Evolutionary conservation across 2,888 invertebrate genomes (phyloP), one percentile per base, ranked within the genome.

Genomic region (Agonopterix alstromeriana): DNA sequence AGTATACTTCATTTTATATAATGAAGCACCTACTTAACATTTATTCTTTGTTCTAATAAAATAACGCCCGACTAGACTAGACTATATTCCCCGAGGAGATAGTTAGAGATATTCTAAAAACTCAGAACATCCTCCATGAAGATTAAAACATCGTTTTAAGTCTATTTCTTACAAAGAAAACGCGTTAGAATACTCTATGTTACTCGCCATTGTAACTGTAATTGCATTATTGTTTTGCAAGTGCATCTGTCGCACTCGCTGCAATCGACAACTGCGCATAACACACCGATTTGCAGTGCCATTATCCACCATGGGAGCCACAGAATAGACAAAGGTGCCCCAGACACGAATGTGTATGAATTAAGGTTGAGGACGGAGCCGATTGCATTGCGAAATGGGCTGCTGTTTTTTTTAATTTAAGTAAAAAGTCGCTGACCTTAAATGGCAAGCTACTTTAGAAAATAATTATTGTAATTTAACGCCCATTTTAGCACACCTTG

Each of bases 351-450:
- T 45, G 27, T n/a, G 44, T 41, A 40, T 48, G 54, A 70, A 81
- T 77, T 79, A 79, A 75, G 77, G 79, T 73, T 67, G 67, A 80
- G 78, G 77, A 71, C 77, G 55, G 44, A 48, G 47, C 47, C 56
- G 48, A 50, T 63, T 61, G 53, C 60, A 50, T 67, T 69, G 56
- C 58, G 60, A 67, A 67, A 72, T 57, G 43, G 46, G 35, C 46
- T 55, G 49, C 61, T 56, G 58, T 58, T 63, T 63, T 58, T 63
- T 63, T 69, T 64, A 5, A 3, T 27, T 27, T 63, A 57, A 52
- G 59, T 38, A 63, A 72, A 70, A 71, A 70, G 66, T 63, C 50
- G 63, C 56, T 56, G 73, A 61, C 73, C 75, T 77, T 56, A 27
- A 27, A 27, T 27, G 60, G 47, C 53, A 48, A 54, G 53, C 53